Percentiles rank a stretch among this genome's conserved stretches.
Conservation (phyloP, 1,140 invertebrate species). For the Macrobrachium nipponense region DNA sequence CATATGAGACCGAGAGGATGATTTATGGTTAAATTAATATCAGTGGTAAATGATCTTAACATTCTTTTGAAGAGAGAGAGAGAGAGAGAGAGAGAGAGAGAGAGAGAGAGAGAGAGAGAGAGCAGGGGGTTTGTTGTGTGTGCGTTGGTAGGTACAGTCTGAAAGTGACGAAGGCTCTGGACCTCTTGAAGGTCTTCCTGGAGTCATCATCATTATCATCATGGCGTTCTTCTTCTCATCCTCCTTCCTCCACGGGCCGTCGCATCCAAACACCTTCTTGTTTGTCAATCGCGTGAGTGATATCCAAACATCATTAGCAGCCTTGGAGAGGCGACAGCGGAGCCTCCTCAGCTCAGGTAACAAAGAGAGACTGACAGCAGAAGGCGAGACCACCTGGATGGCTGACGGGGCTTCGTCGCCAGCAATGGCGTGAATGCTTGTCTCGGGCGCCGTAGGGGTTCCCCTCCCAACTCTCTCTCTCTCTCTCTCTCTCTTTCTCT, state of each 20-base stretch:
- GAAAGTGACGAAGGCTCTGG: neutral
- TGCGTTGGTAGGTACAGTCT: no score
- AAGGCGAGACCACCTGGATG: conserved; percentile 56
- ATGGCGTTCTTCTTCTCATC: neutral
- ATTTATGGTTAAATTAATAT: no score
- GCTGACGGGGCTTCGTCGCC: conserved; percentile 22
- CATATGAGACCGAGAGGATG: no score
- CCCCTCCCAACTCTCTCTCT: conserved; percentile 3
- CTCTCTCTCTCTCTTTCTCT: conserved; percentile 28
- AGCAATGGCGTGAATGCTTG: conserved; percentile 53
- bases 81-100: neutral
- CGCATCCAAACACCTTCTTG: conserved; percentile 45
- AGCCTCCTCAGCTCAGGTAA: conserved; percentile 45
- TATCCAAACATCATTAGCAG: conserved; percentile 61
- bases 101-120: no score
- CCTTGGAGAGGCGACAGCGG: conserved; percentile 50
- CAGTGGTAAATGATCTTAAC: neutral
- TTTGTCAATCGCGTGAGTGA: conserved; percentile 56
- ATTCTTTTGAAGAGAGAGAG: no score
- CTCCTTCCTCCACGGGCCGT: neutral
- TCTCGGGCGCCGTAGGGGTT: conserved; percentile 28
- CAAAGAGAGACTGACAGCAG: conserved; percentile 56
- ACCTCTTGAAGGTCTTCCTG: neutral
- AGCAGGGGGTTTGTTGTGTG: no score
- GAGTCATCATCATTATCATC: neutral